Conservation (phyloP, 2,888 invertebrate species). For the Ernsta delagoae region DNA sequence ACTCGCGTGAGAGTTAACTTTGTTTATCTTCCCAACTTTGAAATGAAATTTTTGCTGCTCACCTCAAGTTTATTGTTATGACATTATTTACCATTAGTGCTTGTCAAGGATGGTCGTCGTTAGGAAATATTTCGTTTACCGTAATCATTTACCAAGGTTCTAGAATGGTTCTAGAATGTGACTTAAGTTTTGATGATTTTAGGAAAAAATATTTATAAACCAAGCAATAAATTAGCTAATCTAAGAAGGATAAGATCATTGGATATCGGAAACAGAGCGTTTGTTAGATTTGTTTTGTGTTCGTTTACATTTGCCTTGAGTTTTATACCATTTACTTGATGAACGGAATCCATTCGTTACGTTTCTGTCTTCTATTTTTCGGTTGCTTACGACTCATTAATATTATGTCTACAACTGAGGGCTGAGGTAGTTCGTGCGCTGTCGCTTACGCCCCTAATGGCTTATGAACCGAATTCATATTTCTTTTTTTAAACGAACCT, state of each 20-base stretch:
- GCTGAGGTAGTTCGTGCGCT: slow-evolving; percentile 57
- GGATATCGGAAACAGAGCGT: too few species aligned
- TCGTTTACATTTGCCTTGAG: background rate
- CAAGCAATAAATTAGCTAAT: too few species aligned
- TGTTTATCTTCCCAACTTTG: slow-evolving; percentile 33
- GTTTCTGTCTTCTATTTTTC: slow-evolving; percentile 41
- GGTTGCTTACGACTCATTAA: slow-evolving; percentile 66
- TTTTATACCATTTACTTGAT: background rate
- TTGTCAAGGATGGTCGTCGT: background rate
- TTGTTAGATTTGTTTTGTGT: background rate
- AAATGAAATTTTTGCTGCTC: slow-evolving; percentile 45
- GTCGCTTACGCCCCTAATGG: slow-evolving; percentile 61
- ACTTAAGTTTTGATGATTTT: too few species aligned
- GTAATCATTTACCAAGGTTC: too few species aligned
- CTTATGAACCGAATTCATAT: slow-evolving; percentile 55
- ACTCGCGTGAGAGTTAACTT: slow-evolving; percentile 54
- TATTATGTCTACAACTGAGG: slow-evolving; percentile 54
- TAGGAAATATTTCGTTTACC: too few species aligned
- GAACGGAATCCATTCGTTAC: slow-evolving; percentile 1
- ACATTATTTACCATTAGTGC: slow-evolving; percentile 14
- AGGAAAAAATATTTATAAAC: too few species aligned
- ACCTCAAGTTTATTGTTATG: slow-evolving; percentile 19
- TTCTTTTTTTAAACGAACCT: slow-evolving; percentile 51
- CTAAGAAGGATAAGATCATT: too few species aligned
- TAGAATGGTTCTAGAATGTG: too few species aligned